Evolutionary conservation across 2,888 invertebrate species (phyloP), one percentile per base, ranked within the genome.

Genomic region (Noctua janthe): DNA sequence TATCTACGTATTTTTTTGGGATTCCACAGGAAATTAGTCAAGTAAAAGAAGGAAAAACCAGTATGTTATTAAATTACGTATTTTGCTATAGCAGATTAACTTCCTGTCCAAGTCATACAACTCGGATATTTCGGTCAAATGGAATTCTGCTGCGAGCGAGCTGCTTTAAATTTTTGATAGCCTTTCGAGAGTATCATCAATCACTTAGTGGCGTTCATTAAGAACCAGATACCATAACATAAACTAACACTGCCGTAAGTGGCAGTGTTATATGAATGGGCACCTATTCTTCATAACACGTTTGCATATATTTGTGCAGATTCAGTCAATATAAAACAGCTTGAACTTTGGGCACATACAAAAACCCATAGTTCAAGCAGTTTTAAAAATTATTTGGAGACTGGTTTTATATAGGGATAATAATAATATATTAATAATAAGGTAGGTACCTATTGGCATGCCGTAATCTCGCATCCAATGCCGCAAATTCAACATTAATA

Each of bases 1-100:
- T 73, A 76, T 71, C 56, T 56, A 75, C 23, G 59, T 56, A 35
- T n/a, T 51, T 23, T 76, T 78, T 88, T 82, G 43, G 78, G 74
- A 75, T 82, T 77, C 64, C 54, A 77, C 39, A 67, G 56, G 43
- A 75, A 74, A 29, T 62, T 51, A 43, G 43, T 43, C 43, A 47
- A 69, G 47, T 69, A n/a, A 47, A 15, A 51, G 29, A n/a, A 8
- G 20, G 47, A 67, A 67, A 39, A 20, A 51, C 51, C 17, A 20
- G 15, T 62, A 62, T 39, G 1, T 56, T 69, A 67, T 72, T 54
- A 29, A 11, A 71, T 62, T 4, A 10, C 39, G 11, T 49, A 35
- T 64, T 35, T 17, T 35, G 17, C 29, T 64, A 35, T 17, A 64
- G 29, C 7, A 15, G 62, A 62, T 7, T 2, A 29, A 47, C 2